These are phyloP conservation scores for Poeciliopsis occidentalis DNA, from an alignment of 2,113 vertebrate species.

Conservation along the genomic window DNA sequence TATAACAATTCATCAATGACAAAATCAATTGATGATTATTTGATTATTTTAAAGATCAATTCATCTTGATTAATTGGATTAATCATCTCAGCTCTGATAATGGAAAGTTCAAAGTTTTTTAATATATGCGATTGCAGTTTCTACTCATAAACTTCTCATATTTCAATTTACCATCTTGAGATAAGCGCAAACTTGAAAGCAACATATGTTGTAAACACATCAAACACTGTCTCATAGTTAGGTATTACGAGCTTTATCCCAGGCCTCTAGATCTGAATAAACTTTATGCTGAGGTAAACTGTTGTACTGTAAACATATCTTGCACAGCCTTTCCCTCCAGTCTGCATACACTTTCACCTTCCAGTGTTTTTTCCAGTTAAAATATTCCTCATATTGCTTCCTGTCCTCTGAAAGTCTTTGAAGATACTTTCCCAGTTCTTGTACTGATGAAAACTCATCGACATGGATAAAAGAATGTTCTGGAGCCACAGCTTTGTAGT, in stretches of 20 bases:
- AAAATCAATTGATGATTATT: no score
- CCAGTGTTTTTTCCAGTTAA: constrained; percentile 80
- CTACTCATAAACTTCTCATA: not conserved
- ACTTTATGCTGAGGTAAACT: constrained; percentile 67
- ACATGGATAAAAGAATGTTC: constrained; percentile 88
- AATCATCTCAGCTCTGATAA: no score
- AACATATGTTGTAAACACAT: not conserved
- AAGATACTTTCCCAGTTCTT: constrained; percentile 82
- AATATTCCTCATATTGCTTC: constrained; percentile 80
- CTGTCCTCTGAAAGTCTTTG: constrained; percentile 71
- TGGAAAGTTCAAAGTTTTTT: not conserved
- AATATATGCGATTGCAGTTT: not conserved
- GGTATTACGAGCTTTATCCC: constrained; percentile 58
- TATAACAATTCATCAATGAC: no score
- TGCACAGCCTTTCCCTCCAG: constrained; percentile 89
- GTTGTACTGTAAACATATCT: constrained; percentile 79
- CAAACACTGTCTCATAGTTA: not conserved
- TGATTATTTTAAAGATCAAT: no score
- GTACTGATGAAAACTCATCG: constrained; percentile 83
- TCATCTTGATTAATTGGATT: no score
- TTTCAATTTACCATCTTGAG: not conserved
- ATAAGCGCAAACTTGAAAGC: not conserved
- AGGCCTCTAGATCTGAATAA: constrained; percentile 81
- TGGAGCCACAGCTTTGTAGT: constrained; percentile 85
- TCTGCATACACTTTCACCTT: constrained; percentile 76